Evolutionary conservation across 1,140 invertebrate genomes (phyloP), one percentile per base, ranked within the genome.

Genomic region (Manduca sexta): DNA sequence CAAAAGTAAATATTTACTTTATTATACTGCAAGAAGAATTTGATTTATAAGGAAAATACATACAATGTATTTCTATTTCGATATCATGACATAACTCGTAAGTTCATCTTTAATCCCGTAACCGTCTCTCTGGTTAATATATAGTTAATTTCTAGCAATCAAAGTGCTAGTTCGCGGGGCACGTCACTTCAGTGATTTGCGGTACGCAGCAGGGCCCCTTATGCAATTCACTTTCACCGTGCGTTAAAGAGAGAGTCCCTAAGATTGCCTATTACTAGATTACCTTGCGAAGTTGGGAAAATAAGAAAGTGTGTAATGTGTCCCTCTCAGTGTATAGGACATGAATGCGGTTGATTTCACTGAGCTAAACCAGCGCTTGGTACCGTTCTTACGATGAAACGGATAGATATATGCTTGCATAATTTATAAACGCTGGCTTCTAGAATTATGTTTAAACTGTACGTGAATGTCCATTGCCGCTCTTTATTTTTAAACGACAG

Each of bases 221-320:
- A 80, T 55, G 70, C 64, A 80, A 80, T 44, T 29, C 49, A 69
- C 76, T 80, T 80, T 80, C 76, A 69, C 74, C 62, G 49, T 69
- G 60, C 66, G 60, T 72, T 74, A 56, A 61, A 69, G 71, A 64
- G 72, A 80, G 72, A 76, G 72, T 70, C 64, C 60, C 66, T 69
- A 43, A 70, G 74, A 80, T 75, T 65, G 64, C 62, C 70, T 64
- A 73, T 76, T 76, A 73, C 67, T 74, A 72, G 63, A 75, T 76
- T 69, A 65, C 51, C 60, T 62, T 59, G 58, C 40, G 49, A 64
- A 67, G 63, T 70, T 58, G 54, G 62, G 58, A 60, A 71, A 68
- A 61, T 61, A 65, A 61, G 58, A 56, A 65, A 61, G 58, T 61
- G 45, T 61, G 56, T 58, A 49, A 62, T 62, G 45, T 53, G 45